Evolutionary conservation across 2,888 invertebrate species (phyloP).

Genomic region (Amiota communis): DNA sequence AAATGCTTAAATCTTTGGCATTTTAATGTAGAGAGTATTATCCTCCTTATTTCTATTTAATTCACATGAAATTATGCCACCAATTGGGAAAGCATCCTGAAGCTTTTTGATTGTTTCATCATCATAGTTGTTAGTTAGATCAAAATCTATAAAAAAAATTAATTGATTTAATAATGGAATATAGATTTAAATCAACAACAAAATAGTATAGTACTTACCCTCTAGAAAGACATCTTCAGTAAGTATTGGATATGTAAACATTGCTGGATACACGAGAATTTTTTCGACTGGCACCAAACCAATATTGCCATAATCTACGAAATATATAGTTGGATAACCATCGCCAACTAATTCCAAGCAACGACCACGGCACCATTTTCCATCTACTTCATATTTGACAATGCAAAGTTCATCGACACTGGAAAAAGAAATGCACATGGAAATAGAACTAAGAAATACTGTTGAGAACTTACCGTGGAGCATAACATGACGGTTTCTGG

Average conservation of each 20-base stretch:
- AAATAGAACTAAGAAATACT: background rate
- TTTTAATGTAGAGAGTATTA: background rate
- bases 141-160: constrained; percentile 31
- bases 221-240: constrained; percentile 63
- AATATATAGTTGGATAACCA: constrained; percentile 69
- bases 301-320: constrained; percentile 71
- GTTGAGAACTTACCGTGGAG: constrained; percentile 60
- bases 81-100: background rate
- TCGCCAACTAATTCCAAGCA: constrained; percentile 70
- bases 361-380: constrained; percentile 69
- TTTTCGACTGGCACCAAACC: constrained; percentile 55
- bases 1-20: background rate
- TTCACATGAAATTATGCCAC: constrained; percentile 40
- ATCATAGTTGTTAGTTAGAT: background rate
- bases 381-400: constrained; percentile 60
- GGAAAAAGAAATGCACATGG: background rate
- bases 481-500: constrained; percentile 49
- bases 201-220: constrained; percentile 47
- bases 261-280: constrained; percentile 68
- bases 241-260: constrained; percentile 64
- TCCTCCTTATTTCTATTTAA: constrained; percentile 14
- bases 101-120: background rate
- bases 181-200: background rate
- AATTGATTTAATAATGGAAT: background rate
- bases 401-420: constrained; percentile 67